Evolutionary conservation across 2,113 vertebrate species (phyloP).

Genomic region (Azemiops feae): DNA sequence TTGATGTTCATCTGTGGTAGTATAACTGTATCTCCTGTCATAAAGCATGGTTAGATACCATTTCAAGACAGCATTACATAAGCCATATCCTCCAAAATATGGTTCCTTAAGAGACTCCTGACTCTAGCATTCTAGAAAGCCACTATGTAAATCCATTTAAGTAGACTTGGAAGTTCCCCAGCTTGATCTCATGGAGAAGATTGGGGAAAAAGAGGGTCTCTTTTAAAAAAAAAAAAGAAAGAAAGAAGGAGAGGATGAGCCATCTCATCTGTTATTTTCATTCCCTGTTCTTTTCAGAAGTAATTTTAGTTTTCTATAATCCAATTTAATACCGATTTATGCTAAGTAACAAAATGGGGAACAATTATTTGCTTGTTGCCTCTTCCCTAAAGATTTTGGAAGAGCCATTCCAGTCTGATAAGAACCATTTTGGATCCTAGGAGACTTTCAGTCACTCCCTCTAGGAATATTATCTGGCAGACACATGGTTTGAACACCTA

Average conservation of each 20-base stretch:
- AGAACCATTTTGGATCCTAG: background rate
- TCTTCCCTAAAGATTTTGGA: background rate
- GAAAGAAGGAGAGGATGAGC: background rate
- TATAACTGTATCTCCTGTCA: background rate
- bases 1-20: background rate
- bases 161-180: background rate
- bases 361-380: background rate
- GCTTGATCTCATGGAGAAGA: background rate
- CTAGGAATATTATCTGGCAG: background rate
- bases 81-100: background rate
- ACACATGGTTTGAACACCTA: background rate
- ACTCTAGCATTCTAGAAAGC: background rate
- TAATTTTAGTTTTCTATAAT: background rate
- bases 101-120: background rate
- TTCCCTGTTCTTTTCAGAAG: background rate
- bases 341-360: background rate
- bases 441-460: background rate
- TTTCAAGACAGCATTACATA: background rate
- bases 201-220: background rate
- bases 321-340: background rate
- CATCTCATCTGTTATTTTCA: background rate
- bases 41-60: background rate
- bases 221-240: background rate
- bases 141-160: background rate
- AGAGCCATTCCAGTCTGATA: background rate